Conservation (phyloP, 2,888 invertebrate species). For the Rhagophthalmus giganteus region DNA sequence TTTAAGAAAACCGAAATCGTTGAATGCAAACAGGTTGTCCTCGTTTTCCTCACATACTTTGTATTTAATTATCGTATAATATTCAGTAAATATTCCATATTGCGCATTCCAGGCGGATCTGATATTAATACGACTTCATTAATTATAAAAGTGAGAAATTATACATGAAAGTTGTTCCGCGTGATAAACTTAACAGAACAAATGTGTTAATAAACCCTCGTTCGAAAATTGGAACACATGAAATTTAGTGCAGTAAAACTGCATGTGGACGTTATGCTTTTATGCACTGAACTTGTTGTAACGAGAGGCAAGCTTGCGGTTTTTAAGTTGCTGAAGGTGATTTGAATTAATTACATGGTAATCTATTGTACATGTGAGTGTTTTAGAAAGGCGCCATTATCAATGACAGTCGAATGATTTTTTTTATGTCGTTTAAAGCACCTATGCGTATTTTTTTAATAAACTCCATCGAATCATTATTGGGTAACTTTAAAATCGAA, state of each 20-base stretch:
- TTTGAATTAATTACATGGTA: background rate
- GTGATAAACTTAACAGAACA: constrained; percentile 9
- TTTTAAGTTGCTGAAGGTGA: background rate
- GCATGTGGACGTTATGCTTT: constrained; percentile 6
- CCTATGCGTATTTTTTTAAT: too few relatives aligned
- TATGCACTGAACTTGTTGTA: constrained; percentile 7
- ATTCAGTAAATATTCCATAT: constrained; percentile 1
- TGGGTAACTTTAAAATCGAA: too few relatives aligned
- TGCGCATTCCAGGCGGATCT: background rate
- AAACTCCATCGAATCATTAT: too few relatives aligned
- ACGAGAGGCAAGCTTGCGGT: background rate
- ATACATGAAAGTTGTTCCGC: constrained; percentile 18
- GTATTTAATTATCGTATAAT: constrained; percentile 4
- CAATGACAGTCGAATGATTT: too few relatives aligned
- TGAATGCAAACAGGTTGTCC: background rate
- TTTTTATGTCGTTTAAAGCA: too few relatives aligned
- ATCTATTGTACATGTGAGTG: background rate
- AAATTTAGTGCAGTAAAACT: constrained; percentile 9
- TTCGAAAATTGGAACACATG: constrained; percentile 18
- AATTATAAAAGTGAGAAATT: constrained; percentile 18
- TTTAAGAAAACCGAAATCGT: background rate
- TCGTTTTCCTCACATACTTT: background rate
- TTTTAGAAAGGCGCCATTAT: background rate
- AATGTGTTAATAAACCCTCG: constrained; percentile 18
- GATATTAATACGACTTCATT: constrained; percentile 3